A percentile compares a stretch with the other conserved stretches of the same genome.
Conservation (phyloP, 1,140 invertebrate species). For the Drosophila baimaii region DNA sequence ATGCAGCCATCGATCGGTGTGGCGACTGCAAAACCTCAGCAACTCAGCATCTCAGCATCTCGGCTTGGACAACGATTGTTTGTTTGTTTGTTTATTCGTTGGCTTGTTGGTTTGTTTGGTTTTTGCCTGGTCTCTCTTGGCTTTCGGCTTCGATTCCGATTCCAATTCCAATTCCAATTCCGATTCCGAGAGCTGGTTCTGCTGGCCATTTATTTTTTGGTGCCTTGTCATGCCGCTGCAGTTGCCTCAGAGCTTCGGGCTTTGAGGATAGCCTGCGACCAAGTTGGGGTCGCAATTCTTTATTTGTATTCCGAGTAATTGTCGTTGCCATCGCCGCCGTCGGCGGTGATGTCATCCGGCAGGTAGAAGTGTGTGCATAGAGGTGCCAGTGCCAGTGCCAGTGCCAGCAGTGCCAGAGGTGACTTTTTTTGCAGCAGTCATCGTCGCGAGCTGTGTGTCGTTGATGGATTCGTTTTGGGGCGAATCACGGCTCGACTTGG, state of each 20-base stretch:
- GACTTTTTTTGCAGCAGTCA: constrained; percentile 50
- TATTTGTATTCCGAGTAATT: constrained; percentile 74
- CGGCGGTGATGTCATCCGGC: constrained; percentile 66
- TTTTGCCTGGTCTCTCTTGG: constrained; percentile 23
- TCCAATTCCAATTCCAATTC: constrained; percentile 8
- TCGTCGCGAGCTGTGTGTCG: constrained; percentile 52
- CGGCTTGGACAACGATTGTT: constrained; percentile 24
- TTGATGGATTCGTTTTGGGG: constrained; percentile 69
- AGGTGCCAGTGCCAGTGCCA: constrained; percentile 29
- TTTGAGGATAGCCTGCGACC: constrained; percentile 47
- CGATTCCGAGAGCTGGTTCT: constrained; percentile 24
- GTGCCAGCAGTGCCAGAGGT: constrained; percentile 22
- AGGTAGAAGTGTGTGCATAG: constrained; percentile 42
- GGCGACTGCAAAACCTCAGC: too few species aligned
- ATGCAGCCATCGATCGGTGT: constrained; percentile 53
- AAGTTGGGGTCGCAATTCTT: constrained; percentile 71
- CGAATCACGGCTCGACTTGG: constrained; percentile 37
- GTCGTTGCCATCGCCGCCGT: constrained; percentile 40
- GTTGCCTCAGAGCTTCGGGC: constrained; percentile 18
- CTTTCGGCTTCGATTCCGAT: constrained; percentile 17
- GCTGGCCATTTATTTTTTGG: constrained; percentile 43
- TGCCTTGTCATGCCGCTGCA: constrained; percentile 52
- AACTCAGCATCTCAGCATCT: not conserved
- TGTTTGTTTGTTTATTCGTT: constrained; percentile 5
- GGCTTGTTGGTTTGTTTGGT: not conserved